Conservation (phyloP, 1,140 invertebrate species). For the Thereuonema tuberculata region DNA sequence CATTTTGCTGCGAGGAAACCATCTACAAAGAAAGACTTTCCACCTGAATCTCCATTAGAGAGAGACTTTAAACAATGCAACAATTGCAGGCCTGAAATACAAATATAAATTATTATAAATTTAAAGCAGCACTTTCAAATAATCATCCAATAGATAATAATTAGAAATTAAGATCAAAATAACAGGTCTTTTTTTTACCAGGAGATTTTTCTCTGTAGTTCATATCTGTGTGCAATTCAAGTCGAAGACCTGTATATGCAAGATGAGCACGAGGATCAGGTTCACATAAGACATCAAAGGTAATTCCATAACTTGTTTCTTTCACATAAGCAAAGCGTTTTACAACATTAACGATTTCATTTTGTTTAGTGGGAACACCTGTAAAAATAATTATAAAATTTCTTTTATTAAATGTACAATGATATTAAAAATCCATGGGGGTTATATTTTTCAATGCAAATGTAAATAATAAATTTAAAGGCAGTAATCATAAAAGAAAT, state of each 20-base stretch:
- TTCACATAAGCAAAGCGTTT: slow-evolving; percentile 30
- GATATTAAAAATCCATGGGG: background rate
- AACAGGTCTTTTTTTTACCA: no score
- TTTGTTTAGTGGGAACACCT: slow-evolving; percentile 17
- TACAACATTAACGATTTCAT: slow-evolving; percentile 27
- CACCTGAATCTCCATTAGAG: slow-evolving; percentile 20
- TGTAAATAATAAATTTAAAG: slow-evolving; percentile 4
- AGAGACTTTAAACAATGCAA: slow-evolving; percentile 28
- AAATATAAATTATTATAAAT: background rate
- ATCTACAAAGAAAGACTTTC: slow-evolving; percentile 31
- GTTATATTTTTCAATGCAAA: background rate
- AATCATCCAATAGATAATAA: no score
- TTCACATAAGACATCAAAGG: slow-evolving; percentile 29
- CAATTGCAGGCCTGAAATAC: slow-evolving; percentile 23
- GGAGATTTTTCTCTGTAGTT: slow-evolving; percentile 32
- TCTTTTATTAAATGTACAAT: no score
- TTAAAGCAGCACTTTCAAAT: no score
- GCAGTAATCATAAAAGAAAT: no score
- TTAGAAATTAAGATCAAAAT: no score
- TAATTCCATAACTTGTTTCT: slow-evolving; percentile 29
- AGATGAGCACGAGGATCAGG: slow-evolving; percentile 27
- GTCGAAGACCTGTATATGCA: slow-evolving; percentile 25
- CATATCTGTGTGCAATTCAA: slow-evolving; percentile 31
- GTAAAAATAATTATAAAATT: background rate
- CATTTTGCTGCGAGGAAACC: slow-evolving; percentile 28